Evolutionary conservation across 2,113 vertebrate genomes (phyloP).

Genomic region (Eptesicus fuscus): DNA sequence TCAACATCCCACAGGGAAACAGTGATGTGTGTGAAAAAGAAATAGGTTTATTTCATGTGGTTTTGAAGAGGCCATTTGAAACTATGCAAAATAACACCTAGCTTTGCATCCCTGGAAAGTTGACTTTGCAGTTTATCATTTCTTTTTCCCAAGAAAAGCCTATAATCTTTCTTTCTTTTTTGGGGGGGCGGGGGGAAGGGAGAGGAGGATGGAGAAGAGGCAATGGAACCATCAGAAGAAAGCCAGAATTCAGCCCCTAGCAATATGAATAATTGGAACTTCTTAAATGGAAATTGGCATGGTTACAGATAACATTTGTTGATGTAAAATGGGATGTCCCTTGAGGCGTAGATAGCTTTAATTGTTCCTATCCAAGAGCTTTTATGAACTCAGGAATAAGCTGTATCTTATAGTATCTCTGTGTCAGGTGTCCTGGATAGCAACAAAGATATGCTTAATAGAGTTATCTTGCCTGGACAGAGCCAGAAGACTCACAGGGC

Average conservation of each 20-base stretch:
- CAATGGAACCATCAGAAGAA: slow-evolving; percentile 40
- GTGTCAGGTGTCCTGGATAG: not conserved
- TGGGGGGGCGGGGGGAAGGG: too few relatives aligned
- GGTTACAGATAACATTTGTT: slow-evolving; percentile 64
- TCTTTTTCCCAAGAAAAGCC: not conserved
- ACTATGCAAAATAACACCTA: not conserved
- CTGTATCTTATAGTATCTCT: slow-evolving; percentile 9
- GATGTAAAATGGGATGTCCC: slow-evolving; percentile 56
- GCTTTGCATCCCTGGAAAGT: not conserved
- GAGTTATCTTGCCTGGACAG: not conserved
- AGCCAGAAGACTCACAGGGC: not conserved
- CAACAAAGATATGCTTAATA: not conserved
- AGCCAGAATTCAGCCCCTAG: slow-evolving; percentile 39
- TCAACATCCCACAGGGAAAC: not conserved
- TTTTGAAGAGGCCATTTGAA: slow-evolving; percentile 39
- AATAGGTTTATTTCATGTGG: slow-evolving; percentile 11
- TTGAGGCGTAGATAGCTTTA: slow-evolving; percentile 46
- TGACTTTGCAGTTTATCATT: slow-evolving; percentile 5
- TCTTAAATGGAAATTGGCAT: slow-evolving; percentile 54
- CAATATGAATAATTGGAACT: slow-evolving; percentile 55
- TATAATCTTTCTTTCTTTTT: not conserved
- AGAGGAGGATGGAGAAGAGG: not conserved
- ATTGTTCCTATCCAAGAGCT: not conserved
- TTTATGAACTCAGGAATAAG: slow-evolving; percentile 15
- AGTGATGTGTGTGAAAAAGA: not conserved